Percentiles rank a stretch among this genome's conserved stretches.
Evolutionary conservation across 1,140 invertebrate species (phyloP).

Genomic region (Periplaneta americana): DNA sequence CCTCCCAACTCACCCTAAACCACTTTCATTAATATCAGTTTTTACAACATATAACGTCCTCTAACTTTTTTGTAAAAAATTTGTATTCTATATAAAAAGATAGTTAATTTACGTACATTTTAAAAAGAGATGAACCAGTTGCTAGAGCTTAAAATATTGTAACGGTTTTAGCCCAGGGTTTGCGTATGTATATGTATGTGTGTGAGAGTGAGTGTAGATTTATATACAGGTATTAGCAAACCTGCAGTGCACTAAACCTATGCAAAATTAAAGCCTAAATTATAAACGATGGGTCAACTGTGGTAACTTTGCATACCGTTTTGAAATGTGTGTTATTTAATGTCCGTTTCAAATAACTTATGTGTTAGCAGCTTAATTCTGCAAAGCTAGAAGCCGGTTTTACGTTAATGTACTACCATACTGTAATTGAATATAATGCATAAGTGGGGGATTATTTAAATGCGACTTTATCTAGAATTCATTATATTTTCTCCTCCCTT

Average conservation of each 20-base stretch:
- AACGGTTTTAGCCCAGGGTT: no score
- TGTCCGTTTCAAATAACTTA: neutral
- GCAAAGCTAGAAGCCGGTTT: neutral
- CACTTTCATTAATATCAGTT: neutral
- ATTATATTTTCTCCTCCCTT: no score
- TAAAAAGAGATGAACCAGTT: neutral
- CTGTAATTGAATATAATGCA: neutral
- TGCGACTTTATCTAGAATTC: no score
- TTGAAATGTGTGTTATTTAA: neutral
- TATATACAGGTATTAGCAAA: neutral
- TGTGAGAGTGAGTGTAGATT: neutral
- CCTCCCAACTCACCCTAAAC: no score
- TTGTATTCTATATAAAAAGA: neutral
- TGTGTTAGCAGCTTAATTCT: neutral
- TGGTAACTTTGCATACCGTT: neutral
- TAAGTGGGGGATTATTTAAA: no score
- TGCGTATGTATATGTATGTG: no score
- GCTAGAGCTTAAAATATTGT: no score
- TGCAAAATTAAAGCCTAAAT: neutral
- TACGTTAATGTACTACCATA: neutral
- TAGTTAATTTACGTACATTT: neutral
- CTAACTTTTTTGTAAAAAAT: neutral
- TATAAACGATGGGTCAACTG: neutral
- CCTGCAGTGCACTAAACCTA: neutral
- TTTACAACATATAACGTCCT: neutral